Percentiles rank a stretch among this genome's conserved stretches.
These are phyloP conservation scores for Thalassophryne amazonica DNA, from an alignment of 2,797 vertebrate genomes.

Conservation along the genomic window DNA sequence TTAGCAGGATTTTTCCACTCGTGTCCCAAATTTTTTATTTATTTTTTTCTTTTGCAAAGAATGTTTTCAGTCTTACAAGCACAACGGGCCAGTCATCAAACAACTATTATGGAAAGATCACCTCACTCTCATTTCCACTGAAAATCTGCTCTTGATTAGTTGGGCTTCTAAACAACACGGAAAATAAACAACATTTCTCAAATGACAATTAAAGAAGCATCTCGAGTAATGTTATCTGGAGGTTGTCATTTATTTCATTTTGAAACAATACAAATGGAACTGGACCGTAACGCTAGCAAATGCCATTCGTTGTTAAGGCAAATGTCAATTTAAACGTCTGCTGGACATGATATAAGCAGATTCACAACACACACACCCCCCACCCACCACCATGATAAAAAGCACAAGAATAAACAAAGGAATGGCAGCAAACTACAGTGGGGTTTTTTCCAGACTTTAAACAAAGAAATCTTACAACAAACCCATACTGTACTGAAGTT, in stretches of 20 bases:
- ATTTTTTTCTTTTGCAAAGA: constrained; percentile 40
- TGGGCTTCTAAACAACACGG: constrained; percentile 15
- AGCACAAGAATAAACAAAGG: not conserved
- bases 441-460: constrained; percentile 13
- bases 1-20: constrained; percentile 62
- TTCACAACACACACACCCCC: constrained; percentile 25
- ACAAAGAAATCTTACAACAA: constrained; percentile 20
- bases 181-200: constrained; percentile 27
- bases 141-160: constrained; percentile 47
- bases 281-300: constrained; percentile 22
- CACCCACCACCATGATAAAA: not conserved
- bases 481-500: not conserved
- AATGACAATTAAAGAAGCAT: constrained; percentile 33
- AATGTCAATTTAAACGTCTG: constrained; percentile 28
- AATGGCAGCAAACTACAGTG: not conserved
- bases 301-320: constrained; percentile 64
- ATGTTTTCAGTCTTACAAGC: constrained; percentile 43
- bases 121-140: constrained; percentile 41
- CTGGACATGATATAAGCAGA: constrained; percentile 29
- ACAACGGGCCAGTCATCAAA: constrained; percentile 34
- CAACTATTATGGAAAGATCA: constrained; percentile 50
- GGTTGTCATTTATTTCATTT: constrained; percentile 65
- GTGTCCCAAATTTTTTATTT: constrained; percentile 24
- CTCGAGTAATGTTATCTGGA: constrained; percentile 21
- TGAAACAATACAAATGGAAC: constrained; percentile 52